These are phyloP conservation scores for Anomalospiza imberbis DNA, from an alignment of 2,797 vertebrate species.

Conservation along the genomic window DNA sequence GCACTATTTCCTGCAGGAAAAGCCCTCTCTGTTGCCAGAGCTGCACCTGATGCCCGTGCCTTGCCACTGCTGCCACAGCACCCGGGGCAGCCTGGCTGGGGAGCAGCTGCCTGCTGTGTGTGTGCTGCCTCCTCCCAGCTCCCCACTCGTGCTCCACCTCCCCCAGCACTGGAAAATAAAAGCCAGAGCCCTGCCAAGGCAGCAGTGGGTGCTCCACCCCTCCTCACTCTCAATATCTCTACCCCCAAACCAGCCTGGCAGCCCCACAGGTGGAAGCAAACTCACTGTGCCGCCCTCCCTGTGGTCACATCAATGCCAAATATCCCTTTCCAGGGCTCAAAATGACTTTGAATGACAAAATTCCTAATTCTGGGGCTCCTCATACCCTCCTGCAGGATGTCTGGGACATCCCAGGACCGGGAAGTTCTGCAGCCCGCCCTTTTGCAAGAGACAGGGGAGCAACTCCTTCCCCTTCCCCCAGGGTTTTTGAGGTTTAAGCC, in stretches of 20 bases:
- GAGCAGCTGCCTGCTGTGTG: slow-evolving; percentile 20
- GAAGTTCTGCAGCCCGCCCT: too few species aligned
- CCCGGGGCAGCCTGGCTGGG: background rate
- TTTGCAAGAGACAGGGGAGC: too few species aligned
- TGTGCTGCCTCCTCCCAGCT: background rate
- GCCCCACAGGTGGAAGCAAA: background rate
- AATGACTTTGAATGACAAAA: background rate
- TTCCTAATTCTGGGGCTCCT: background rate
- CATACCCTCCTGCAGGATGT: background rate
- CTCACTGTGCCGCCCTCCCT: background rate
- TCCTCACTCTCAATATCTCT: background rate
- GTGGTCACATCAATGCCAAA: background rate
- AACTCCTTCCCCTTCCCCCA: too few species aligned
- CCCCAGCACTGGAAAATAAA: background rate
- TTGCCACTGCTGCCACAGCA: background rate
- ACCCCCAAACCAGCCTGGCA: background rate
- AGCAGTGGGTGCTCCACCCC: background rate
- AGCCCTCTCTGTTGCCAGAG: background rate
- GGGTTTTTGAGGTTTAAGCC: too few species aligned
- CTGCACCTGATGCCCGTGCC: slow-evolving; percentile 4
- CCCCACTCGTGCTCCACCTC: background rate
- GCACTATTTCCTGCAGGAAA: background rate
- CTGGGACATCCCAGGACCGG: too few species aligned
- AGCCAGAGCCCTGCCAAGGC: background rate
- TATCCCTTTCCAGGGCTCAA: background rate